Evolutionary conservation across 2,888 invertebrate genomes (phyloP), one percentile per base, ranked within the genome.

Genomic region (Napeogenes inachia): DNA sequence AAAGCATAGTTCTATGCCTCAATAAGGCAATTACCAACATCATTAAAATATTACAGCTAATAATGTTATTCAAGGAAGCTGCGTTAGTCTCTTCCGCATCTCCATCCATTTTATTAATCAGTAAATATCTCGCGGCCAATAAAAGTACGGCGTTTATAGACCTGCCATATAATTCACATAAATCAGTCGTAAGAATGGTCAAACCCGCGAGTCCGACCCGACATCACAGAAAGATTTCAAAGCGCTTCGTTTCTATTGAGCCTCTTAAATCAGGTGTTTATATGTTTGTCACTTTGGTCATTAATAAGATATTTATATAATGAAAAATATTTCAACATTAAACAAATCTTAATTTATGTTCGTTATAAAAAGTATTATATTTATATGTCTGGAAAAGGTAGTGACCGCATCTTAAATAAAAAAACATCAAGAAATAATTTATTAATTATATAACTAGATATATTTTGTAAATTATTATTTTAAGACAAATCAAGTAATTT

Each of bases 171-270:
- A 85, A 84, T 85, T 82, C 76, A 76, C 83, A 88, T 88, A 87
- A 88, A 89, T 89, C 79, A 65, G 76, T 75, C 77, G 82, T 87
- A 86, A 84, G 87, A 88, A 85, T 79, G 82, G 64, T 64, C 60
- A 64, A 70, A 69, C 79, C 70, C 71, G 66, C 64, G 68, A 72
- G 67, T 78, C 70, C 63, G 67, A 67, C 78, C 81, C 75, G 78
- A 87, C 87, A 85, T 90, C 87, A 88, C 81, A 89, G 80, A 77
- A 80, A 81, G 79, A 82, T 87, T 85, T 88, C 86, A 88, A 88
- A 87, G 85, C 75, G 73, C 79, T 42, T 10, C 82, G 84, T 88
- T 87, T 82, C 85, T 87, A 87, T 80, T 81, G 71, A 74, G 71
- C 69, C 78, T 73, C 82, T 87, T 86, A 72, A 85, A 77, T 82